Evolutionary conservation across 30 jellyfish, hydroid and myxozoan species (phyloP), one percentile per base, ranked within the genome.

Genomic region (Turritopsis dohrnii): DNA sequence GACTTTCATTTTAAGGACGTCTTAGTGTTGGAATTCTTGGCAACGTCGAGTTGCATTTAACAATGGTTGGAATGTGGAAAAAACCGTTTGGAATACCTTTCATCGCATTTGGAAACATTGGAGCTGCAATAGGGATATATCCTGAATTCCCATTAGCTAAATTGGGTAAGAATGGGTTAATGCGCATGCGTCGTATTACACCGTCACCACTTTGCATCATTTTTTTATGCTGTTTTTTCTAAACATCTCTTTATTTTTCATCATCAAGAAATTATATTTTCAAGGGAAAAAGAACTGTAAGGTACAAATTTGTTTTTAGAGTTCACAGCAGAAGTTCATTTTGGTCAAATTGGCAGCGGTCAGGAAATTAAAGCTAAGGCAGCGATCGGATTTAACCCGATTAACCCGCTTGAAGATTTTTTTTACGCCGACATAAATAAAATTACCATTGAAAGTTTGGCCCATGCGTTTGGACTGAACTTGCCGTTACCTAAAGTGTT

Each of bases 291-390:
- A n/a, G 72, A 16, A n/a, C n/a, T n/a, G n/a, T n/a, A n/a, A n/a
- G n/a, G n/a, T n/a, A n/a, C n/a, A n/a, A n/a, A n/a, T n/a, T n/a
- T n/a, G n/a, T n/a, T n/a, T n/a, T n/a, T 54, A 92, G 98, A 81
- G 16, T 54, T 92, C 52, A 84, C 87, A 22, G 98, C 88, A 0
- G 96, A 88, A 28, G 71, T 92, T 16, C 92, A 84, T 77, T 25
- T 92, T 71, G 98, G 98, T 20, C 82, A 83, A 52, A 91, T 91
- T 75, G 94, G 96, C 79, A 85, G 90, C 72, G 96, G 95, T 25
- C 82, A 91, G 66, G 97, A 87, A 71, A 83, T 91, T n/a, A 87
- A 76, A 28, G 87, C 95, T 9, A 83, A 79, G 53, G 88, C 87
- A 0, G 89, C 72, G 26, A 85, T 87, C 80, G 96, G 96, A 22